Evolutionary conservation across 2,888 invertebrate genomes (phyloP).

Genomic region (Chaetogeoica ovagalla): DNA sequence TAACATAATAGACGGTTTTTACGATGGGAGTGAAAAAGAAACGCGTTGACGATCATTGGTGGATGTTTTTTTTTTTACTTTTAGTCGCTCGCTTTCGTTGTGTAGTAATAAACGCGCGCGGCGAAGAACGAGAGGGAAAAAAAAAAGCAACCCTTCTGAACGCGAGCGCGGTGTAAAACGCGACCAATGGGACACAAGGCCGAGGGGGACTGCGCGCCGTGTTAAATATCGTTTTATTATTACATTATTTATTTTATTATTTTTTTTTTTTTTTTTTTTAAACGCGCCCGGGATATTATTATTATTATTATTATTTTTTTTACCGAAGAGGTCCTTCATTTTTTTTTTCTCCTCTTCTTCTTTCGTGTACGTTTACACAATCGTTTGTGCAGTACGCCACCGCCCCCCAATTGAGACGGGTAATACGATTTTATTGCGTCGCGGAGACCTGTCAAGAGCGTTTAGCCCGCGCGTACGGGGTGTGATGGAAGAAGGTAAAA

Average conservation of each 20-base stretch:
- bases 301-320: conserved; percentile 20
- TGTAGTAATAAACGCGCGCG: not conserved
- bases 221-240: not conserved
- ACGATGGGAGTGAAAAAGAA: conserved; percentile 37
- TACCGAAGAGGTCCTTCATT: conserved; percentile 39
- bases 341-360: conserved; percentile 14
- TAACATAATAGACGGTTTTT: not conserved
- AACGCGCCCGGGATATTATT: conserved; percentile 18
- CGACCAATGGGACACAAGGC: conserved; percentile 41
- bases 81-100: conserved; percentile 24
- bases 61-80: conserved; percentile 20
- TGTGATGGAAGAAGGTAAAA: no score
- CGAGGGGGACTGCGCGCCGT: conserved; percentile 44
- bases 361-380: not conserved
- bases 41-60: conserved; percentile 42
- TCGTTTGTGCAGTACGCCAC: conserved; percentile 29
- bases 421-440: conserved; percentile 33
- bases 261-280: conserved; percentile 9
- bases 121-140: not conserved
- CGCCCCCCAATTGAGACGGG: conserved; percentile 2
- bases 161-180: conserved; percentile 2
- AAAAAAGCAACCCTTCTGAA: conserved; percentile 52
- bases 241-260: not conserved
- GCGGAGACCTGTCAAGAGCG: conserved; percentile 35
- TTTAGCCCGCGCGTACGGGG: not conserved